These are phyloP conservation scores for Drosophila anceps DNA, from an alignment of 2,888 invertebrate genomes.

Conservation along the genomic window DNA sequence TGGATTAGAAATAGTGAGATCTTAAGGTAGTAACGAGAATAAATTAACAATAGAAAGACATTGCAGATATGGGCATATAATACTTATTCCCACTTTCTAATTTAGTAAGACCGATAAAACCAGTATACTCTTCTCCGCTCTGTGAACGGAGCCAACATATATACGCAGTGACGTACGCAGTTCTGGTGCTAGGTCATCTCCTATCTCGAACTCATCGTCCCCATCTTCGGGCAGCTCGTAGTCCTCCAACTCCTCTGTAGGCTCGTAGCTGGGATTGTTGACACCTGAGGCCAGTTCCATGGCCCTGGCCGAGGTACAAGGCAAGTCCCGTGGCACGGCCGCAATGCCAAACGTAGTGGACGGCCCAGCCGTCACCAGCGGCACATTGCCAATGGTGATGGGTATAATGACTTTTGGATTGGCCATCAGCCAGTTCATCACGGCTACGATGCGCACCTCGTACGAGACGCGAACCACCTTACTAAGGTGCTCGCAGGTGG, in stretches of 20 bases:
- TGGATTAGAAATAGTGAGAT: neutral
- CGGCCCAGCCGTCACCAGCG: constrained; percentile 63
- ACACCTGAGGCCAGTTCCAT: constrained; percentile 51
- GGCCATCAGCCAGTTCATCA: constrained; percentile 78
- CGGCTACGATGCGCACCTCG: constrained; percentile 81
- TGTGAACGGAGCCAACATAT: too few relatives aligned
- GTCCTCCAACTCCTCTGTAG: constrained; percentile 63
- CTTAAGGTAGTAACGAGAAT: neutral
- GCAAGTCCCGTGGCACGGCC: constrained; percentile 61
- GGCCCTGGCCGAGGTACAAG: constrained; percentile 78
- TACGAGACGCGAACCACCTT: constrained; percentile 83
- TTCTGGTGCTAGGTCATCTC: constrained; percentile 63
- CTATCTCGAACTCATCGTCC: constrained; percentile 61
- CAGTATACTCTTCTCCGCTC: too few relatives aligned
- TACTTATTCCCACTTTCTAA: too few relatives aligned
- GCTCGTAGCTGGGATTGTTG: constrained; percentile 47
- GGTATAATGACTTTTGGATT: constrained; percentile 82
- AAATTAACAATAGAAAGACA: neutral
- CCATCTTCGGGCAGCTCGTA: constrained; percentile 69
- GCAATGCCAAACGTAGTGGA: constrained; percentile 22
- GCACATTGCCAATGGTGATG: constrained; percentile 84
- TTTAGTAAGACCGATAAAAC: too few relatives aligned
- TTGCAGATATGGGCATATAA: too few relatives aligned
- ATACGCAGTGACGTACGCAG: constrained; percentile 70
- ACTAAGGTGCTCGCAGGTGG: constrained; percentile 83